Conservation (phyloP, 2,113 vertebrate species). For the Thryonomys swinderianus region DNA sequence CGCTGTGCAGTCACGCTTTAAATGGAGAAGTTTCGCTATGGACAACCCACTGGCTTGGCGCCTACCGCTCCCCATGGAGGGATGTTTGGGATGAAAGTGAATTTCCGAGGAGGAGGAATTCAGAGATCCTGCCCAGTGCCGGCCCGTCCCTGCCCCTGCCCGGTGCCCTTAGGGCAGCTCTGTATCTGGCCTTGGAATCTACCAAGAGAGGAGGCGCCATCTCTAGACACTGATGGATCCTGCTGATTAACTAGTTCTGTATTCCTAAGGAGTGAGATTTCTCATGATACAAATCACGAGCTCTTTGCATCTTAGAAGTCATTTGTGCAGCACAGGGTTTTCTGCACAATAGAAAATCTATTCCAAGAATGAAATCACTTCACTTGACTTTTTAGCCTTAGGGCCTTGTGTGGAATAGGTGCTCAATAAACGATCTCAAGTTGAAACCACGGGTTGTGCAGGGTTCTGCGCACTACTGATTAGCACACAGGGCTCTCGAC, state of each 20-base stretch:
- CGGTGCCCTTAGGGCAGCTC: accelerated
- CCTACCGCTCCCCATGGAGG: background rate
- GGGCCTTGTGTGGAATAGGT: background rate
- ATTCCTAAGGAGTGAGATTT: background rate
- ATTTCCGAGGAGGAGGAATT: background rate
- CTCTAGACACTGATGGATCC: background rate
- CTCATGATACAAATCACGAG: background rate
- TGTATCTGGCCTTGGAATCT: accelerated
- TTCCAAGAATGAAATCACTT: background rate
- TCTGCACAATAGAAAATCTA: background rate
- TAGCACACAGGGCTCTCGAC: background rate
- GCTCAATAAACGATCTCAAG: background rate
- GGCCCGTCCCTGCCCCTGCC: background rate
- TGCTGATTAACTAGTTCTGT: background rate
- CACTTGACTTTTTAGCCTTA: background rate
- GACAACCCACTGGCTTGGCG: background rate
- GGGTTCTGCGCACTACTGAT: background rate
- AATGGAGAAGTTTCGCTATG: background rate
- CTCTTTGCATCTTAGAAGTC: background rate
- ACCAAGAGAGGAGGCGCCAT: accelerated
- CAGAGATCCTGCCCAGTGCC: no score
- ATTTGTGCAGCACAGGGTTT: background rate
- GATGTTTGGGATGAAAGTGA: background rate
- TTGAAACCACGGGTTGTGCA: background rate
- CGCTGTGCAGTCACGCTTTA: background rate